Base-by-base conservation (phyloP, 2,888 invertebrate species). In the Digitonthophagus gazella region DNA sequence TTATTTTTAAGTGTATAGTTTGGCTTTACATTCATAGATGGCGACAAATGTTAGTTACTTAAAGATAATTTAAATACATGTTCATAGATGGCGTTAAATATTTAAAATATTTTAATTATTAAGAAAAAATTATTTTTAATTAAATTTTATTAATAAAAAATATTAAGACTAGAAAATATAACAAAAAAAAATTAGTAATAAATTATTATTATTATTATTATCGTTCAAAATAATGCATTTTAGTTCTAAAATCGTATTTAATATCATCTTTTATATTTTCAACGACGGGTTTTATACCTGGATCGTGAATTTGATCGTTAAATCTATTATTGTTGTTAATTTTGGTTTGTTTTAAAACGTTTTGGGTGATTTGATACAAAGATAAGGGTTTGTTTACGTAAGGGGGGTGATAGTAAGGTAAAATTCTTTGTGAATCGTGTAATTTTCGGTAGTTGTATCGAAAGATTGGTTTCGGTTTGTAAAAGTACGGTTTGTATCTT, bases 181-280 rank as follows among this genome's bases (percentile, higher is more conserved):
- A n/a, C n/a, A n/a, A n/a, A n/a, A n/a, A n/a, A n/a, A n/a, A n/a
- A n/a, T n/a, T n/a, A n/a, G n/a, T n/a, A n/a, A n/a, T n/a, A n/a
- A n/a, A n/a, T n/a, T n/a, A n/a, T n/a, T 20, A 64, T 6, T 3
- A 64, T 20, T 28, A 4, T 4, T 22, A 22, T 28, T 8, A 64
- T 11, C 28, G 6, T 44, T 61, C 61, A 18, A 18, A 70, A 14
- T 76, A 78, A 74, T 81, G 81, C 8, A 76, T 80, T 72, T 79
- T 79, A 63, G 81, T 82, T 72, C 80, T 77, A 74, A 82, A 82
- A 76, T 82, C 82, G 72, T 81, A 81, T 72, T 80, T 80, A 15
- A 81, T 71, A 74, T 82, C 82, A 67, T 75, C 80, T 67, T 80
- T 78, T 69, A 78, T 80, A 67, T 79, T 75, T 72, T 81, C 82